Evolutionary conservation across 2,888 invertebrate species (phyloP), one percentile per base, ranked within the genome.

Genomic region (Bombylius discolor): DNA sequence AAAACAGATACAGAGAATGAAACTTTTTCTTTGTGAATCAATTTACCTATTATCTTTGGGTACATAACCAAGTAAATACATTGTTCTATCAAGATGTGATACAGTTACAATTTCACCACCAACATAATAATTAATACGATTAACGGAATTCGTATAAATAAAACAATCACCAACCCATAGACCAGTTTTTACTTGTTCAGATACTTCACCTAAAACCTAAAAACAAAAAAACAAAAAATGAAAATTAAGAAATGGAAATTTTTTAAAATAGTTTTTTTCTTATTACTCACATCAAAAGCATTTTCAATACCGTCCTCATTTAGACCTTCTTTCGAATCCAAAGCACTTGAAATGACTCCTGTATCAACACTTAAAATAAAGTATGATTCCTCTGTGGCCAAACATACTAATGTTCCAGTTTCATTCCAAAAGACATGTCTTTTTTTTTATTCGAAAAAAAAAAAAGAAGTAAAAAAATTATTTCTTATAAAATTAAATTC

Each of bases 141-240:
- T 98, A 3, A 96, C 87, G 39, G 90, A 86, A 74, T 99, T 99
- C 1, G 99, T 99, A 77, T 99, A 99, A 65, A 99, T 97, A 74
- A 99, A 99, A 71, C 99, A 99, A 73, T 99, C 99, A 5, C 99
- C 97, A 12, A 98, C 92, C 97, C 97, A 98, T 13, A 94, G 73
- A 5, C 96, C 97, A 0, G 97, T 97, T 70, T 90, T 89, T 1
- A 98, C 95, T 31, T 83, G 80, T 74, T 98, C 98, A 63, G 83
- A 89, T 55, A 95, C 85, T 75, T 94, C 94, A 14, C 88, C 86
- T 3, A 89, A 78, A 61, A 89, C 85, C 87, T 89, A 64, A 23
- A 68, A 51, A 12, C 61, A 51, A 51, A 14, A 5, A 31, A 23
- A 47, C 13, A 4, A 3, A 31, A 47, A 39, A 52, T 59, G 55